phyloP scores from a whole-genome alignment of 2,888 invertebrate species.

The Eupithecia insigniata region DNA sequence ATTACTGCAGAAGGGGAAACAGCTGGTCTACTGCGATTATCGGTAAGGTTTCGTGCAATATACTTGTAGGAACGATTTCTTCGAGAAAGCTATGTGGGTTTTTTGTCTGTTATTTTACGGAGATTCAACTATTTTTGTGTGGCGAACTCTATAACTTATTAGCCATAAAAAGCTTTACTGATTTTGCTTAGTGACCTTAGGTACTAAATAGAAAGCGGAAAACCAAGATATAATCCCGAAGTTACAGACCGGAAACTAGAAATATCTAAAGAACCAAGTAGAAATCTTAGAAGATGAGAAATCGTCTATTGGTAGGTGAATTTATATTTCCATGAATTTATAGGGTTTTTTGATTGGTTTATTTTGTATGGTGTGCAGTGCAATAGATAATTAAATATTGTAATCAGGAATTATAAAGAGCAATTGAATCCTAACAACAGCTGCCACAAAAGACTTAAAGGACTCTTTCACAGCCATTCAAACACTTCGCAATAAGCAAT shows the following conservation, averaged over 20 bases:
- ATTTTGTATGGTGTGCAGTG: no score
- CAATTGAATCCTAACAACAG: not conserved
- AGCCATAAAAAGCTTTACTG: not conserved
- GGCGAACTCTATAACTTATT: no score
- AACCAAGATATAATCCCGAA: not conserved
- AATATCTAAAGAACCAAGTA: not conserved
- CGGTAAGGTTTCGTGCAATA: not conserved
- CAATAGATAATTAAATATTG: not conserved
- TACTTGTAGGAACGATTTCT: not conserved
- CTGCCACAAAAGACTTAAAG: not conserved
- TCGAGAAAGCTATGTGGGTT: not conserved
- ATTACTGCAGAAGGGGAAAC: slow-evolving; percentile 47
- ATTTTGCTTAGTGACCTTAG: no score
- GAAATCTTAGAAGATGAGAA: not conserved
- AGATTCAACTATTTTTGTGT: no score
- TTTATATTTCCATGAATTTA: no score
- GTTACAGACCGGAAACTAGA: not conserved
- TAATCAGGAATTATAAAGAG: not conserved
- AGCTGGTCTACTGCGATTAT: slow-evolving; percentile 18
- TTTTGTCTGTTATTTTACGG: no score
- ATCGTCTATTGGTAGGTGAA: not conserved
- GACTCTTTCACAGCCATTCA: not conserved
- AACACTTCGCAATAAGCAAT: not conserved
- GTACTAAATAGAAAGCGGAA: no score
- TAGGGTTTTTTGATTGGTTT: no score